Evolutionary conservation across 2,113 vertebrate genomes (phyloP), one percentile per base, ranked within the genome.

Genomic region (Osmerus eperlanus): DNA sequence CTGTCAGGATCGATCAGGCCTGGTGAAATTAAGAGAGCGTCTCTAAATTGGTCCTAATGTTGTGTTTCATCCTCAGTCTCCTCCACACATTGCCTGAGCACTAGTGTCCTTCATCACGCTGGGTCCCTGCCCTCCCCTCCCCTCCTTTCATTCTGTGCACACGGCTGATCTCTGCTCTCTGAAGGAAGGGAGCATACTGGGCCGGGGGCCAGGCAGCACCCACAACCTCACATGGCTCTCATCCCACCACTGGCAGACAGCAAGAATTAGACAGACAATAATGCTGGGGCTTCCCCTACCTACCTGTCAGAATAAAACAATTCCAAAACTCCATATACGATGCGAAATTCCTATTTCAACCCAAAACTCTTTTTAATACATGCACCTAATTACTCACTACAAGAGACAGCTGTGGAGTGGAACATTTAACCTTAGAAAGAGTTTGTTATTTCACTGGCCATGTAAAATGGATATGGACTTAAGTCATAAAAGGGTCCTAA

Each of bases 1-100:
- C 91, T 91, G 91, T 92, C 91, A 91, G 88, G 86, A 92, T 92
- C 90, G 87, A 92, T 92, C 90, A 91, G 84, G 86, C 89, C 86
- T 80, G 80, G 88, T 91, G 86, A 92, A 92, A 91, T 92, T 91
- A 92, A 91, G 87, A 90, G 84, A 81, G 84, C 84, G 87, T 90
- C 89, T 90, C 86, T 86, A 91, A 92, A 91, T 90, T 91, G 89
- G 82, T 88, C 88, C 88, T 92, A 92, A 92, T 92, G 85, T 87
- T 87, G 86, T 91, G 90, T 89, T 91, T 91, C 88, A 91, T 90
- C 88, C 86, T 86, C 80, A 73, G 81, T 86, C 86, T 87, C 84
- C 84, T 89, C 83, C 83, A 81, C 82, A 78, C 83, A 69, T 81
- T 86, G 85, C 86, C 86, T 81, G 78, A 77, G 79, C 86, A 76